phyloP scores from a whole-genome alignment of 2,113 vertebrate genomes.

The Nicator chloris region DNA sequence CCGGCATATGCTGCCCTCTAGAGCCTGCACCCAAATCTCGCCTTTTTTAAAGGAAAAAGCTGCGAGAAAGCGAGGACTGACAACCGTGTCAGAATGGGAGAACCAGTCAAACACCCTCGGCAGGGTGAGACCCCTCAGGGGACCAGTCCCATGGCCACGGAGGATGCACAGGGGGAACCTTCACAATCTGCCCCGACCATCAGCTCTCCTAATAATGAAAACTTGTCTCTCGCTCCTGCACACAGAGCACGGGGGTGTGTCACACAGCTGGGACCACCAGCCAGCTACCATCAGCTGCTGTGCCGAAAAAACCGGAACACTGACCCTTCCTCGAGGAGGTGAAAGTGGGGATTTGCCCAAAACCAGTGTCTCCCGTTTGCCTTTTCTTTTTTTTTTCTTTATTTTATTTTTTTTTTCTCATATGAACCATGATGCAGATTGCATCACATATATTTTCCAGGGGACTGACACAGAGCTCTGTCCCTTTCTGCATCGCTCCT shows the following conservation, averaged over 20 bases:
- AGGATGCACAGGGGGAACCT: not conserved
- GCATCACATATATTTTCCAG: fast-evolving
- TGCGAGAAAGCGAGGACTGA: not conserved
- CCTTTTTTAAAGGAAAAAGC: not conserved
- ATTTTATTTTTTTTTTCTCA: not conserved
- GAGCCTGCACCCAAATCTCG: not conserved
- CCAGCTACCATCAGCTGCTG: not conserved
- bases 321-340: not conserved
- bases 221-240: not conserved
- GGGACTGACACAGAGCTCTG: not conserved
- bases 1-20: conserved; percentile 66
- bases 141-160: not conserved
- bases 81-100: not conserved
- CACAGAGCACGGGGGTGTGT: fast-evolving
- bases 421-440: not conserved
- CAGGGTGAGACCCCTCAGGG: not conserved
- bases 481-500: not conserved
- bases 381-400: not conserved
- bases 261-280: not conserved
- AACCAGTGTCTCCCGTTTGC: not conserved
- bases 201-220: fast-evolving
- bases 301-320: fast-evolving
- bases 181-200: not conserved
- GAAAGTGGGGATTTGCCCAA: not conserved
- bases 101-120: not conserved